Evolutionary conservation across 1,140 invertebrate genomes (phyloP), one percentile per base, ranked within the genome.

Genomic region (Sycobia sp.): DNA sequence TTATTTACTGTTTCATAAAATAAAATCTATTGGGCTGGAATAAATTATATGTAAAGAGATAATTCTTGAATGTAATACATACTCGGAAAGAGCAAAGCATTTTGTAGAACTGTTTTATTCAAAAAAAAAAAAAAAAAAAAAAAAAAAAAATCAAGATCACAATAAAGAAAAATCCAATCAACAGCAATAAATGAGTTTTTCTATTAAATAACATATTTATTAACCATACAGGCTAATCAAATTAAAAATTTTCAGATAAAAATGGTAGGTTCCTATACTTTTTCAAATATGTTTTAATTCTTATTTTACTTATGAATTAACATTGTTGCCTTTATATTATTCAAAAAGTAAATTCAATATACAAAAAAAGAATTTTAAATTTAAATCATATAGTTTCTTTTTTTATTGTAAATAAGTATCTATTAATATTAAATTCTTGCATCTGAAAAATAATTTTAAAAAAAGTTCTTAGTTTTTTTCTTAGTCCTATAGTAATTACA

Each of bases 101-200:
- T 63, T 63, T 57, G 54, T 57, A 63, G 54, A 56, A 62, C 29
- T 50, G 61, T 41, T 63, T 60, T 56, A 56, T 50, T 56, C 23
- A 39, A 57, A 57, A 50, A 55, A 44, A 55, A 51, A 38, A n/a
- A 41, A 63, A 16, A 63, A 50, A n/a, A 47, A 0, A 63, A 63
- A 57, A 63, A 63, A 63, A n/a, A 50, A 55, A 44, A 55, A 51
- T 47, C 22, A 41, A 63, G 20, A 63, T 57, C 22, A 47, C 1
- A 63, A 63, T 63, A 63, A 63, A 63, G 43, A 63, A 57, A 50
- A 63, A 50, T 57, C 29, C 2, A 63, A 57, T 56, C 32, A 62
- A 56, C 36, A 39, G 34, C 16, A 9, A 8, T 23, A 22, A 5
- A 50, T 51, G 51, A 49, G 20, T 62, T 49, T 62, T 49, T 55